Conservation (phyloP, 2,888 invertebrate genomes). For the Chironomus tentans region DNA sequence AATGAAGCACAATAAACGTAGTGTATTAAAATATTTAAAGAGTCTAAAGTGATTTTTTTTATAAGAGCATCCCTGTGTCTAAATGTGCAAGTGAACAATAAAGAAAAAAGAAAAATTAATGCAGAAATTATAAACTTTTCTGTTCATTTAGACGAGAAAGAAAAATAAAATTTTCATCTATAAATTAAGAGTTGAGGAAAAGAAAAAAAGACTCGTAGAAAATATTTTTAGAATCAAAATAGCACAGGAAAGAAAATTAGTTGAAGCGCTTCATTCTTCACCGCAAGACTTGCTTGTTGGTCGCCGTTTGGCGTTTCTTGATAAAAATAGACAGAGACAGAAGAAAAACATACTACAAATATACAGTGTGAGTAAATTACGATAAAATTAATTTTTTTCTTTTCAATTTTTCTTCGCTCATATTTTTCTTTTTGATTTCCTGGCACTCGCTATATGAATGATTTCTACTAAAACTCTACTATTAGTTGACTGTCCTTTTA, state of each 20-base stretch:
- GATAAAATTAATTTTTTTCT: not conserved
- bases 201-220: not conserved
- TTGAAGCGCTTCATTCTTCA: not conserved
- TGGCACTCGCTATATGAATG: not conserved
- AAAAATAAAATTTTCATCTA: not conserved
- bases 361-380: slow-evolving; percentile 5
- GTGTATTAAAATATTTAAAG: not conserved
- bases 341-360: not conserved
- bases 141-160: not conserved
- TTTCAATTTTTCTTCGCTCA: not conserved
- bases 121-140: too few species aligned
- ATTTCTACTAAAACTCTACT: not conserved
- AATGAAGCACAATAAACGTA: too few species aligned
- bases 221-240: not conserved
- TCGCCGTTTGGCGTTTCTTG: not conserved
- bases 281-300: not conserved
- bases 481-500: not conserved
- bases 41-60: not conserved
- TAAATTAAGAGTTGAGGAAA: not conserved
- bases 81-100: not conserved
- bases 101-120: not conserved
- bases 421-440: not conserved
- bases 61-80: not conserved
- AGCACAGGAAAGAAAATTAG: not conserved
- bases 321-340: slow-evolving; percentile 17